phyloP scores from a whole-genome alignment of 2,797 vertebrate species.

The Sebastes nivosus region DNA sequence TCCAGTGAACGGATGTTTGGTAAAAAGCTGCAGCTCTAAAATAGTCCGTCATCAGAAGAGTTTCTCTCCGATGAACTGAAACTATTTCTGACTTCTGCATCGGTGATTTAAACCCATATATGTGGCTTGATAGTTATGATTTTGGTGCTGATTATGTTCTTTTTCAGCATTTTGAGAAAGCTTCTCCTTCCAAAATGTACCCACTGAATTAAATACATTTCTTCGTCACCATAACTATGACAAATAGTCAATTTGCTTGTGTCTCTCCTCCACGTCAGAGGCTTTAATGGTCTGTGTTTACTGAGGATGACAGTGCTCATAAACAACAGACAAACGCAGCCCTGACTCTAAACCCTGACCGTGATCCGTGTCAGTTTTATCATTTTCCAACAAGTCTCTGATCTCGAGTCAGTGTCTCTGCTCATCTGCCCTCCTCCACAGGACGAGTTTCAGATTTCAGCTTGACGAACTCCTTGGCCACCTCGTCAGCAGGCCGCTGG shows the following conservation, averaged over 20 bases:
- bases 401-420: background rate
- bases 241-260: background rate
- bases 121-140: background rate
- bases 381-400: background rate
- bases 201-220: background rate
- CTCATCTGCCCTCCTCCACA: constrained; percentile 91
- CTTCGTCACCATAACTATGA: background rate
- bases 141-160: background rate
- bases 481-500: constrained; percentile 92
- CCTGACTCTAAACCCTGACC: background rate
- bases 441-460: constrained; percentile 94
- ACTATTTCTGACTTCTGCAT: background rate
- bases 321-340: background rate
- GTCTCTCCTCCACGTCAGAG: background rate
- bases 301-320: background rate
- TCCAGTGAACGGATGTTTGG: background rate
- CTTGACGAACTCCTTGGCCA: constrained; percentile 95
- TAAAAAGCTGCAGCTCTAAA: background rate
- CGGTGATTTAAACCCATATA: background rate
- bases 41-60: background rate
- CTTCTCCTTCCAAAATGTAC: background rate
- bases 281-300: background rate
- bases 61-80: background rate
- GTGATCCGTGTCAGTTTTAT: background rate
- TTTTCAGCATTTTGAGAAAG: background rate